Conservation (phyloP, 1,140 invertebrate genomes). For the Hydropsyche tenuis region DNA sequence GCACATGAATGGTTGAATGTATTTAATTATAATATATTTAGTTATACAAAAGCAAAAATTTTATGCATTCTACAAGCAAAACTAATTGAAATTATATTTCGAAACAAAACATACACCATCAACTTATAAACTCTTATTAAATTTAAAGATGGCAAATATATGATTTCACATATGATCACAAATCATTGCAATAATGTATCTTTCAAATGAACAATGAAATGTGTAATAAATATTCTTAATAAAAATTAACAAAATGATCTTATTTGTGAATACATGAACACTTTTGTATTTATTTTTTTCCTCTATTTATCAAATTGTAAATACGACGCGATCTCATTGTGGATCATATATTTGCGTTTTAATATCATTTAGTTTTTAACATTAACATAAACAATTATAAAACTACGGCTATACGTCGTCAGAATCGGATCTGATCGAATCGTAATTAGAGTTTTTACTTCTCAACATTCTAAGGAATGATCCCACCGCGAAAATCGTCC, state of each 20-base stretch:
- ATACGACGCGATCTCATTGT: too few species aligned
- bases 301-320: too few species aligned
- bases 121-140: neutral
- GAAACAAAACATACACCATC: neutral
- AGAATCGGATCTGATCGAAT: conserved; percentile 70
- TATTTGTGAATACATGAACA: too few species aligned
- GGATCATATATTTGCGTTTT: too few species aligned
- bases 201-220: too few species aligned
- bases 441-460: conserved; percentile 80
- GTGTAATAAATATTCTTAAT: too few species aligned
- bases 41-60: too few species aligned
- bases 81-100: neutral
- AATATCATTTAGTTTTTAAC: too few species aligned
- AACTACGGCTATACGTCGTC: conserved; percentile 61
- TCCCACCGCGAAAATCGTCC: conserved; percentile 79
- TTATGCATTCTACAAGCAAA: neutral
- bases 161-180: neutral
- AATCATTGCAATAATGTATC: too few species aligned
- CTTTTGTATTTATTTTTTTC: too few species aligned
- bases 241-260: too few species aligned
- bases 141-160: conserved; percentile 7
- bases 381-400: conserved; percentile 31
- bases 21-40: too few species aligned
- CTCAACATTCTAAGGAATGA: conserved; percentile 81
- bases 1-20: neutral